Evolutionary conservation across 2,888 invertebrate species (phyloP).

Genomic region (Noctua janthina): DNA sequence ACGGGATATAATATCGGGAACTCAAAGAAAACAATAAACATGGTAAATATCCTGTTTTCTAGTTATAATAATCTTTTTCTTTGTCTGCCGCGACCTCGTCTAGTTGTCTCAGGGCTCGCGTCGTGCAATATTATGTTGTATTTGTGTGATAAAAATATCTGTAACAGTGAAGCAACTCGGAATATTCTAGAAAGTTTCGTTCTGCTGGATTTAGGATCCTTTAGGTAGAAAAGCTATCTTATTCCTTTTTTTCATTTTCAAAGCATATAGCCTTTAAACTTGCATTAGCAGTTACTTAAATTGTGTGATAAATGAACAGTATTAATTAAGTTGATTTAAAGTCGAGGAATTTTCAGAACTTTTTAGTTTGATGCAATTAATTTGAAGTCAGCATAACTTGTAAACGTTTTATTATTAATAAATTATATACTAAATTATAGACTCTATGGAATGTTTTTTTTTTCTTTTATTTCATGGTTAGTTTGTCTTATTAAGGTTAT

Average conservation of each 20-base stretch:
- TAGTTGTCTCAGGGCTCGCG: neutral
- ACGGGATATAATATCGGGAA: too few species aligned
- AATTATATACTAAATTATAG: too few species aligned
- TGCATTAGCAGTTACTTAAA: neutral
- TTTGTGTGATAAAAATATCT: neutral
- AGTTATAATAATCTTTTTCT: too few species aligned
- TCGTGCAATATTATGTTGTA: neutral
- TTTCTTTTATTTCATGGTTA: constrained; percentile 2
- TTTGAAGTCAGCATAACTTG: neutral
- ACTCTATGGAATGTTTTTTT: neutral
- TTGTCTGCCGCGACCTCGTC: too few species aligned
- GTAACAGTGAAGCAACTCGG: neutral
- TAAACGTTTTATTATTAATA: too few species aligned
- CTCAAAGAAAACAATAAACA: too few species aligned
- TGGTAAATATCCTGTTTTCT: too few species aligned
- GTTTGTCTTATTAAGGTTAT: neutral
- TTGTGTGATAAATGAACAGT: neutral
- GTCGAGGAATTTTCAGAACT: neutral
- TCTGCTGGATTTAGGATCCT: too few species aligned
- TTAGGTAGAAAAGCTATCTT: neutral
- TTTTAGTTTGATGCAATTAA: neutral
- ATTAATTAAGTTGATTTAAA: neutral
- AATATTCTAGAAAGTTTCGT: neutral
- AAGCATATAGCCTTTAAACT: neutral
- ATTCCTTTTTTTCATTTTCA: neutral